A percentile compares a stretch with the other conserved stretches of the same genome.
phyloP scores from a whole-genome alignment of 1,140 invertebrate genomes.

The Brachionus plicatilis region DNA sequence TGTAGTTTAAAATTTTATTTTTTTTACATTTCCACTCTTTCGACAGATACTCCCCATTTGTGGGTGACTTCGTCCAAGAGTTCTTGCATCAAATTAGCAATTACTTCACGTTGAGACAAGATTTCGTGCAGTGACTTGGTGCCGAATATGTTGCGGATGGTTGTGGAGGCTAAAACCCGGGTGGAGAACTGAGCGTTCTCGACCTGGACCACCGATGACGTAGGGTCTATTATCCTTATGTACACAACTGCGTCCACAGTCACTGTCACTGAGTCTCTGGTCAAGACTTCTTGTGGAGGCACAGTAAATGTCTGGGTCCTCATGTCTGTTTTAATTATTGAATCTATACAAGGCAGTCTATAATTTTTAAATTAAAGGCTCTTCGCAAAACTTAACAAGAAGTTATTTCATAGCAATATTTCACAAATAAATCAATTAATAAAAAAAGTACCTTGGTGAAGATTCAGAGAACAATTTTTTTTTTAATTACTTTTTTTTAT shows the following conservation, averaged over 20 bases:
- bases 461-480: too few relatives aligned
- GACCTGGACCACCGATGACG: constrained; percentile 33
- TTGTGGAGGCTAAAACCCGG: constrained; percentile 39
- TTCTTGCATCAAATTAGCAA: constrained; percentile 40
- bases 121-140: constrained; percentile 41
- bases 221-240: constrained; percentile 37
- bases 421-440: not conserved
- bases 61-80: constrained; percentile 24
- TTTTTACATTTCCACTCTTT: constrained; percentile 39
- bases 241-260: constrained; percentile 42
- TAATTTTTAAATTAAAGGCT: not conserved
- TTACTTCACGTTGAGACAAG: constrained; percentile 34
- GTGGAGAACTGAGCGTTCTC: constrained; percentile 42
- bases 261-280: constrained; percentile 42
- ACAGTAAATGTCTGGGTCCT: constrained; percentile 41
- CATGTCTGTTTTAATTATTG: constrained; percentile 39
- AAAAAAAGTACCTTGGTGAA: too few relatives aligned
- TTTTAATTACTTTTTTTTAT: too few relatives aligned
- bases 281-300: constrained; percentile 42
- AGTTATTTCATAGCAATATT: not conserved
- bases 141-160: constrained; percentile 42
- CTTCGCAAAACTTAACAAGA: not conserved
- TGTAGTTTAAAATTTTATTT: not conserved
- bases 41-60: constrained; percentile 40
- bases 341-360: constrained; percentile 42